These are phyloP conservation scores for Apodemus speciosus DNA, from an alignment of 2,113 vertebrate genomes.

Conservation along the genomic window DNA sequence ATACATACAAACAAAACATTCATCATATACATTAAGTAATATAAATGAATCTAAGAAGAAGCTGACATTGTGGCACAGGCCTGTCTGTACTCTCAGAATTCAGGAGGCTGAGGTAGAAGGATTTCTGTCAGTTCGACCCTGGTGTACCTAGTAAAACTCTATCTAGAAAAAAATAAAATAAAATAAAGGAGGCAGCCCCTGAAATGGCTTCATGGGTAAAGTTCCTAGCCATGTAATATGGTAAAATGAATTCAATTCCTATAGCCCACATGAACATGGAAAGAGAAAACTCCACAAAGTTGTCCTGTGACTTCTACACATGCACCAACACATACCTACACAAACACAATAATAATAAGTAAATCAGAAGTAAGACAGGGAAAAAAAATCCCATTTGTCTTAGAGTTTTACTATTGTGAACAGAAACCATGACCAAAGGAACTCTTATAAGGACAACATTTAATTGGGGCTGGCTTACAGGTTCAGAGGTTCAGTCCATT, in stretches of 20 bases:
- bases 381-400: background rate
- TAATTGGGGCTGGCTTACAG: no score
- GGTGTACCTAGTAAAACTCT: background rate
- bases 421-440: no score
- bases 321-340: background rate
- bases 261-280: background rate
- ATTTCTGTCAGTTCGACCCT: background rate
- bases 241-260: background rate
- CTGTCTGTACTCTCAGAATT: background rate
- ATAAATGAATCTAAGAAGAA: constrained; percentile 2
- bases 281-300: background rate
- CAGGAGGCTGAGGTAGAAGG: background rate
- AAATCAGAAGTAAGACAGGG: background rate
- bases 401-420: no score
- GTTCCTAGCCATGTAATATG: background rate
- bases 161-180: background rate
- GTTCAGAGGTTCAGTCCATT: no score
- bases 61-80: no score
- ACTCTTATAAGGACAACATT: no score
- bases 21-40: background rate
- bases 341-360: background rate
- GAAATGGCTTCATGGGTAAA: background rate
- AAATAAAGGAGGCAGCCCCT: background rate
- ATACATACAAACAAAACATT: background rate
- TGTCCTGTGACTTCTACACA: background rate